Evolutionary conservation across 2,888 invertebrate genomes (phyloP).

Genomic region (Tipula lateralis): DNA sequence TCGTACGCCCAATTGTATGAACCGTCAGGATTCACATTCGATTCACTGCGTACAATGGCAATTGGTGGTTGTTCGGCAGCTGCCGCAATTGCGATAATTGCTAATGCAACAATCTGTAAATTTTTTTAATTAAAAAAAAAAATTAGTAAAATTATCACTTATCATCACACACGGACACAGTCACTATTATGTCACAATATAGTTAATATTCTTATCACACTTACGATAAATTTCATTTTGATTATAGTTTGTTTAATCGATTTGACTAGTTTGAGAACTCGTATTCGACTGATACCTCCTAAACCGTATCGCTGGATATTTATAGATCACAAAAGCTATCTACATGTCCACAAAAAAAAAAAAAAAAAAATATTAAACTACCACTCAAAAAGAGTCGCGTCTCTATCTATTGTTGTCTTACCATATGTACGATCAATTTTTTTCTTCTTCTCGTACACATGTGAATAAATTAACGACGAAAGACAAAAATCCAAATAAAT

Average conservation of each 20-base stretch:
- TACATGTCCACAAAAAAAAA: background rate
- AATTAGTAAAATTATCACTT: background rate
- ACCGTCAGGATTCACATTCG: conserved; percentile 64
- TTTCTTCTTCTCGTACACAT: background rate
- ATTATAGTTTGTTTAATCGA: background rate
- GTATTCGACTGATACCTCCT: background rate
- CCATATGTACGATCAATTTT: background rate
- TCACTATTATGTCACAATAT: background rate
- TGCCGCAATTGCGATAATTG: conserved; percentile 37
- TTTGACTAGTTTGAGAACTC: background rate
- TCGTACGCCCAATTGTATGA: conserved; percentile 54
- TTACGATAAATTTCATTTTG: conserved; percentile 39
- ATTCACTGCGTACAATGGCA: conserved; percentile 63
- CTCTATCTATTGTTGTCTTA: conserved; percentile 7
- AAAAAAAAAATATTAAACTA: background rate
- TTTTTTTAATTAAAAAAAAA: background rate
- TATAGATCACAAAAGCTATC: background rate
- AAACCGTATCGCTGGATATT: background rate
- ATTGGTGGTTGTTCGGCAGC: conserved; percentile 51
- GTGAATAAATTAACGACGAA: background rate
- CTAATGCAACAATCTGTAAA: conserved; percentile 36
- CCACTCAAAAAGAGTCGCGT: background rate
- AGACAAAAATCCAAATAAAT: conserved; percentile 21
- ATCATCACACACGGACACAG: background rate
- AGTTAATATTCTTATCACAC: conserved; percentile 32